Conservation (phyloP, 2,888 invertebrate species). For the Phalera bucephala region DNA sequence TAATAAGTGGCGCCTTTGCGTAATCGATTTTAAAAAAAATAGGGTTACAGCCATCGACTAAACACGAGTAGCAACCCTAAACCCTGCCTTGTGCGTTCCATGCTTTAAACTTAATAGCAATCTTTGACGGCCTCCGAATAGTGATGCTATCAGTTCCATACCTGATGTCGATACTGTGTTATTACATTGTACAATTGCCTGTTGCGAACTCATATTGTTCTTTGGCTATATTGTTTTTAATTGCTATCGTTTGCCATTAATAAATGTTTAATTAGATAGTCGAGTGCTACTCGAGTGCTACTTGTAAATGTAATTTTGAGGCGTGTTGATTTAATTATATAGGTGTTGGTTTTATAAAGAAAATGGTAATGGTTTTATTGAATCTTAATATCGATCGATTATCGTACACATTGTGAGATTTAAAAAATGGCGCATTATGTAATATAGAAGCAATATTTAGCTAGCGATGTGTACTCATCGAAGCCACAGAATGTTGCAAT, state of each 20-base stretch:
- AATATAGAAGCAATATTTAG: too few relatives aligned
- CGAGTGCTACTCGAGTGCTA: neutral
- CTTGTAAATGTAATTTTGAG: constrained; percentile 1
- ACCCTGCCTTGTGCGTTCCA: constrained; percentile 42
- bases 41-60: too few relatives aligned
- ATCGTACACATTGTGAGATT: too few relatives aligned
- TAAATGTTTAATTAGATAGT: constrained; percentile 6
- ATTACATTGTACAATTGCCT: constrained; percentile 49
- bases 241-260: constrained; percentile 15
- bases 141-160: constrained; percentile 64
- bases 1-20: too few relatives aligned
- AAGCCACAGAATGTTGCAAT: too few relatives aligned
- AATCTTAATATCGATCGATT: too few relatives aligned
- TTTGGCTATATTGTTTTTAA: constrained; percentile 19
- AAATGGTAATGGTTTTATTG: too few relatives aligned
- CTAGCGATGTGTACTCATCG: too few relatives aligned
- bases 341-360: too few relatives aligned
- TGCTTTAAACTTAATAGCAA: constrained; percentile 78
- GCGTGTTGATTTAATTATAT: constrained; percentile 1
- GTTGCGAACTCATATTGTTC: constrained; percentile 36
- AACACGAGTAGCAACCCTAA: constrained; percentile 25
- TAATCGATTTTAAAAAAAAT: too few relatives aligned
- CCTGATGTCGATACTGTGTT: constrained; percentile 64
- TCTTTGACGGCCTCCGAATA: constrained; percentile 70
- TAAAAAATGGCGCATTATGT: too few relatives aligned